Base-by-base conservation (phyloP, 2,797 vertebrate genomes). In the Neosilurus mollespiculum region DNA sequence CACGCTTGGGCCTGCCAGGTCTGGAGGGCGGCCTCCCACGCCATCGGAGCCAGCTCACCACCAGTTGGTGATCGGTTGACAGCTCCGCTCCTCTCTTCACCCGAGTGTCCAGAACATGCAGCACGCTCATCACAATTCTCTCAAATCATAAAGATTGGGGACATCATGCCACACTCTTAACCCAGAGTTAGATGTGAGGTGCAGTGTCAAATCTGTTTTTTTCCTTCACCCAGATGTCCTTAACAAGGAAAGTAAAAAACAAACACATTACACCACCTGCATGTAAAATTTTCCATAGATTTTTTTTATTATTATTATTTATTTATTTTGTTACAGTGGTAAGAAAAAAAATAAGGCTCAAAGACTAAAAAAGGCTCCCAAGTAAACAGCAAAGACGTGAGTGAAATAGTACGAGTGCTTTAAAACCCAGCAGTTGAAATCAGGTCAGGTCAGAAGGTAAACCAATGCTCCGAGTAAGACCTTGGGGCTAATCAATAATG, bases 371-470 rank as follows among this genome's bases (percentile, higher is more conserved):
- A 18, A 65, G 43, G 34, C 11, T 15, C 62, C 34, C 11, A 1
- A 66, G 4, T 49, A 9, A 79, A 51, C 9, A n/a, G 9, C 16
- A 84, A 83, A 87, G 78, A 82, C 85, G 80, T 78, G 86, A 89
- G 87, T 86, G 75, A 86, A 87, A 90, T 87, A 87, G 86, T 87
- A 86, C 84, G 86, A 81, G 80, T 84, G 86, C 88, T 90, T 84
- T 73, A 58, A 87, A 88, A 91, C 90, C 87, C 86, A 85, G 93
- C 90, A 91, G 81, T 75, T 88, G 90, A 90, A 89, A 90, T 76
- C 78, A 83, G 90, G 88, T 90, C 88, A 90, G 90, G 88, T 90
- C 88, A 90, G 84, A 88, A 88, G 86, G 91, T 83, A 75, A 89
- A 88, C 88, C 89, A 91, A 89, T 91, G 83, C 85, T 86, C 82